These are phyloP conservation scores for Paracentrotus lividus DNA, from an alignment of 53 echinoderm and acorn worm species.

Conservation along the genomic window DNA sequence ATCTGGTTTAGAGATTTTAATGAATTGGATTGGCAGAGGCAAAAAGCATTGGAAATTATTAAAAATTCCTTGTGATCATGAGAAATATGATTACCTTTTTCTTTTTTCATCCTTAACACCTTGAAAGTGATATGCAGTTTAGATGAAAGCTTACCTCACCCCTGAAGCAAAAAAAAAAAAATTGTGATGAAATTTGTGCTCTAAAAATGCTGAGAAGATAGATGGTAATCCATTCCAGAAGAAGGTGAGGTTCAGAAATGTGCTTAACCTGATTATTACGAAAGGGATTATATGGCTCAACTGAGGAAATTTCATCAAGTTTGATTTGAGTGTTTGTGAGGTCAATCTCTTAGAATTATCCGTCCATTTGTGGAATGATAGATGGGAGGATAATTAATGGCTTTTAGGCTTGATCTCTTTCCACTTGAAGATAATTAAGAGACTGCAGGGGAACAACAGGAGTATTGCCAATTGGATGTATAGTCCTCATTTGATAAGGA, in stretches of 20 bases:
- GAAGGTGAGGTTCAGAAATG: not conserved
- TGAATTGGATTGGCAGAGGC: not conserved
- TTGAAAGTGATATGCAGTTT: not conserved
- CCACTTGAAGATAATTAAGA: not conserved
- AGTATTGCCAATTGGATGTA: conserved; percentile 47
- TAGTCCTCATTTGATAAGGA: conserved; percentile 55
- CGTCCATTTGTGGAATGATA: not conserved
- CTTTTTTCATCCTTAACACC: not conserved
- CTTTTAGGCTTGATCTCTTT: not conserved
- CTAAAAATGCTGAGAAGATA: not conserved
- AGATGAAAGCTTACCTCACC: not conserved
- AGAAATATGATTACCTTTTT: conserved; percentile 9
- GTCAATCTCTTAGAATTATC: not conserved
- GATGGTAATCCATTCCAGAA: too few relatives aligned
- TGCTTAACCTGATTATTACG: not conserved
- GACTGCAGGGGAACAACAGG: not conserved
- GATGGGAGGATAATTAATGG: not conserved
- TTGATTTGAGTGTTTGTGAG: not conserved
- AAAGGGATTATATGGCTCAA: not conserved
- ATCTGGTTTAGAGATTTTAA: conserved; percentile 33
- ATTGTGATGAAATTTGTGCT: not conserved
- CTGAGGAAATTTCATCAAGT: not conserved
- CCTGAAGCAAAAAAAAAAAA: not conserved
- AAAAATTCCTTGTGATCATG: not conserved
- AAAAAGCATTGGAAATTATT: conserved; percentile 14